Percentiles rank a stretch among this genome's conserved stretches.
phyloP scores from a whole-genome alignment of 1,140 invertebrate genomes.

The Diorhabda carinulata region DNA sequence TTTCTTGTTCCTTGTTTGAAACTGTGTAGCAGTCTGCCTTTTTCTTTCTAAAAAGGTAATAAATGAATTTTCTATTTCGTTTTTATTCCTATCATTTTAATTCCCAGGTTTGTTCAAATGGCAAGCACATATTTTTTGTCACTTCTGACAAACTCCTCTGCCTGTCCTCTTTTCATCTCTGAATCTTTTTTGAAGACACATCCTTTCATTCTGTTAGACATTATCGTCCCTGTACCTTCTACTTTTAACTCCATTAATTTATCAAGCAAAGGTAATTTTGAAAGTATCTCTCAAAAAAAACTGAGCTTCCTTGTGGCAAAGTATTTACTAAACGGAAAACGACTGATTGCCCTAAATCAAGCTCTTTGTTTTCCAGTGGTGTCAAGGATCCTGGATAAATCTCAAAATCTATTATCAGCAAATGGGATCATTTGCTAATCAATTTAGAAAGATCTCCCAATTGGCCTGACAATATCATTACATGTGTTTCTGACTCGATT shows the following conservation, averaged over 20 bases:
- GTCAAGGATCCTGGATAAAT: conserved; percentile 27
- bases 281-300: conserved; percentile 39
- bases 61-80: too few relatives aligned
- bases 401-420: conserved; percentile 33
- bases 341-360: conserved; percentile 25
- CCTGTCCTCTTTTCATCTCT: conserved; percentile 18
- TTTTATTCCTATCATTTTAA: too few relatives aligned
- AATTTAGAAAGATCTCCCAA: conserved; percentile 6
- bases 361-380: conserved; percentile 13
- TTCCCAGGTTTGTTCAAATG: too few relatives aligned
- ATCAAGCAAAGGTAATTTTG: conserved; percentile 17
- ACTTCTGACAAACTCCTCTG: conserved; percentile 15
- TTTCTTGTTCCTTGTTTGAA: too few relatives aligned
- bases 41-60: too few relatives aligned
- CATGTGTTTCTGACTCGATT: too few relatives aligned
- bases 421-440: conserved; percentile 39
- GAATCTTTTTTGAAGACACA: conserved; percentile 19
- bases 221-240: conserved; percentile 20
- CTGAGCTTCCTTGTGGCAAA: conserved; percentile 28
- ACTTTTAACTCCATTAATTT: conserved; percentile 15
- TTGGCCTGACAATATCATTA: too few relatives aligned
- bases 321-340: conserved; percentile 28
- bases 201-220: conserved; percentile 22
- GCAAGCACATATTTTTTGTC: not conserved
- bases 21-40: too few relatives aligned